Conservation (phyloP, 1,140 invertebrate species). For the Zaprionus davidi region DNA sequence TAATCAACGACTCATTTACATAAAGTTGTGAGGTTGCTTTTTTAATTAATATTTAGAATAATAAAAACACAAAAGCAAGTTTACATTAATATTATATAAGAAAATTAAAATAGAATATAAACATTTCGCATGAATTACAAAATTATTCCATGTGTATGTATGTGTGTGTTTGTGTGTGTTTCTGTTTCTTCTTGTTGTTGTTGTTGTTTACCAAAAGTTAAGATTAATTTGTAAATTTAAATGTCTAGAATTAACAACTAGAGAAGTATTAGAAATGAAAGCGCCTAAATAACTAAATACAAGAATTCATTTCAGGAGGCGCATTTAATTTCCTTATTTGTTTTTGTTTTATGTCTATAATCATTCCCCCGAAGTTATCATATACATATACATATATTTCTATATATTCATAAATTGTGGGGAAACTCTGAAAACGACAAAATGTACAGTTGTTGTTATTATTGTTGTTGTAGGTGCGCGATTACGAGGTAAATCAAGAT, state of each 20-base stretch:
- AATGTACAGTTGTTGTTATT: conserved; percentile 38
- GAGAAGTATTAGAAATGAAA: conserved; percentile 62
- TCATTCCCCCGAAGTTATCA: conserved; percentile 2
- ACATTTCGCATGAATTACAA: conserved; percentile 44
- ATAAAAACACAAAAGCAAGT: conserved; percentile 12
- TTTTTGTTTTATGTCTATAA: conserved; percentile 8
- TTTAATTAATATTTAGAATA: conserved; percentile 18
- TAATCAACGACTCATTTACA: conserved; percentile 59
- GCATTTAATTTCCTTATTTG: conserved; percentile 5
- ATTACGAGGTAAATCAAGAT: conserved; percentile 40
- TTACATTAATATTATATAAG: conserved; percentile 9
- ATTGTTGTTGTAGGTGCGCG: conserved; percentile 33
- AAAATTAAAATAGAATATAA: conserved; percentile 52
- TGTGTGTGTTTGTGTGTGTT: conserved; percentile 26
- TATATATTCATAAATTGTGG: conserved; percentile 26
- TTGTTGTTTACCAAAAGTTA: conserved; percentile 39
- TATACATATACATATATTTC: conserved; percentile 16
- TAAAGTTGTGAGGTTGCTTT: conserved; percentile 39
- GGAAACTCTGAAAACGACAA: conserved; percentile 33
- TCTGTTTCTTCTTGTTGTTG: conserved; percentile 26
- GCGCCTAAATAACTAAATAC: conserved; percentile 72
- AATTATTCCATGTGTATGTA: conserved; percentile 9
- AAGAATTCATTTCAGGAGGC: conserved; percentile 39
- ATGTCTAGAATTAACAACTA: conserved; percentile 61
- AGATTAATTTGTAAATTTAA: conserved; percentile 42